Evolutionary conservation across 1,140 invertebrate species (phyloP).

Genomic region (Cotesia vestalis): DNA sequence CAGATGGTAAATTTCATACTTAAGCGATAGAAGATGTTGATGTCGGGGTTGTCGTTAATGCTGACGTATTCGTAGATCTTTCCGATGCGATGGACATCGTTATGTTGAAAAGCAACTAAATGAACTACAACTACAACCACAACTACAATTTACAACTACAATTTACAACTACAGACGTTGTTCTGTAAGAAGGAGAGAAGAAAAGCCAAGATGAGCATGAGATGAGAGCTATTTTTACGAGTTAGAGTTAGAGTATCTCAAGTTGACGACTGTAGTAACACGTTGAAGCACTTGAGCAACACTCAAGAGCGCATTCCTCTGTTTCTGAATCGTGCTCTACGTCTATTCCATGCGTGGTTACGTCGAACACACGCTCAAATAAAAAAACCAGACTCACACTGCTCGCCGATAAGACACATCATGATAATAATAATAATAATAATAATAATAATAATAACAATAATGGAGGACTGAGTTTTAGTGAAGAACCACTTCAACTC

Average conservation of each 20-base stretch:
- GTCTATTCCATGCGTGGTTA: constrained; percentile 48
- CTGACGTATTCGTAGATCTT: too few species aligned
- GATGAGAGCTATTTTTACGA: constrained; percentile 63
- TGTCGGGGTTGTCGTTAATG: too few species aligned
- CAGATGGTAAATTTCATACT: background rate
- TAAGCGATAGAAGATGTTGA: background rate
- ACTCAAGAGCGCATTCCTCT: constrained; percentile 61
- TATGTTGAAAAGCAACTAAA: constrained; percentile 45
- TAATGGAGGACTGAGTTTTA: too few species aligned
- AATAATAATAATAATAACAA: too few species aligned
- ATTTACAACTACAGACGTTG: too few species aligned
- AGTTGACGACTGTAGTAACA: constrained; percentile 59
- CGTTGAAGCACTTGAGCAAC: constrained; percentile 66
- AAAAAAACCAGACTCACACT: background rate
- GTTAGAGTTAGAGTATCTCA: constrained; percentile 46
- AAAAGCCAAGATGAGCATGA: too few species aligned
- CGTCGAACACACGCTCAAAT: constrained; percentile 6
- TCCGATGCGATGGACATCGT: constrained; percentile 19
- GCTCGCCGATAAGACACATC: too few species aligned
- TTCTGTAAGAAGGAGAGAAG: too few species aligned
- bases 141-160: too few species aligned
- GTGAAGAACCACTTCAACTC: constrained; percentile 7
- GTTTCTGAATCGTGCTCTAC: constrained; percentile 39
- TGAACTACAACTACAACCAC: constrained; percentile 25
- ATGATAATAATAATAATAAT: too few species aligned